Conservation (phyloP, 2,797 vertebrate genomes). For the Cossypha heuglini region DNA sequence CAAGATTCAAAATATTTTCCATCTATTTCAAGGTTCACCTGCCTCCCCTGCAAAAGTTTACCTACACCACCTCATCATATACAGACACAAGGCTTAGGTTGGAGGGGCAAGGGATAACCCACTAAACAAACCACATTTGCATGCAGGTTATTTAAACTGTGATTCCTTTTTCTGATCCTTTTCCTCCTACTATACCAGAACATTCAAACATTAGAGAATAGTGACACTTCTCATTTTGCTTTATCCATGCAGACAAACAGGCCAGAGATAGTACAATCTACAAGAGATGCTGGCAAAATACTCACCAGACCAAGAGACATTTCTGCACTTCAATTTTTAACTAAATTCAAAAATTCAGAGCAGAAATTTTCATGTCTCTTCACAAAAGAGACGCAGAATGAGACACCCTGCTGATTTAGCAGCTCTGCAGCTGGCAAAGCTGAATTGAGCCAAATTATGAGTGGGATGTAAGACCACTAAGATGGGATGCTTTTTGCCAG, state of each 20-base stretch:
- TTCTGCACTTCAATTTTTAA: background rate
- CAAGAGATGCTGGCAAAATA: background rate
- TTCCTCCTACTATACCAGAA: background rate
- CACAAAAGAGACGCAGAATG: background rate
- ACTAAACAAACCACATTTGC: background rate
- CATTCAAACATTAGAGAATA: background rate
- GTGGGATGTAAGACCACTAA: background rate
- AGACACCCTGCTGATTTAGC: background rate
- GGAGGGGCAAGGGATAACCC: background rate
- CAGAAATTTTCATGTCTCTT: background rate
- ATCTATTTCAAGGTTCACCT: background rate
- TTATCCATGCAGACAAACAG: background rate
- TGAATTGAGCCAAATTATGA: background rate
- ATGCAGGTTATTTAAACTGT: background rate
- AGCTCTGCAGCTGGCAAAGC: background rate
- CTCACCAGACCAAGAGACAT: background rate
- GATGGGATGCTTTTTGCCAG: background rate
- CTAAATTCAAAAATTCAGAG: background rate
- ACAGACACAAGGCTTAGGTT: background rate
- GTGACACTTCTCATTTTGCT: background rate
- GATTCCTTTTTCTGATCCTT: background rate
- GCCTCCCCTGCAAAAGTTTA: background rate
- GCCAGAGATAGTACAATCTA: background rate
- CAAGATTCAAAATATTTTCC: background rate
- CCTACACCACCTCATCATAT: background rate